phyloP scores from a whole-genome alignment of 2,113 vertebrate genomes.

The Gavia stellata region DNA sequence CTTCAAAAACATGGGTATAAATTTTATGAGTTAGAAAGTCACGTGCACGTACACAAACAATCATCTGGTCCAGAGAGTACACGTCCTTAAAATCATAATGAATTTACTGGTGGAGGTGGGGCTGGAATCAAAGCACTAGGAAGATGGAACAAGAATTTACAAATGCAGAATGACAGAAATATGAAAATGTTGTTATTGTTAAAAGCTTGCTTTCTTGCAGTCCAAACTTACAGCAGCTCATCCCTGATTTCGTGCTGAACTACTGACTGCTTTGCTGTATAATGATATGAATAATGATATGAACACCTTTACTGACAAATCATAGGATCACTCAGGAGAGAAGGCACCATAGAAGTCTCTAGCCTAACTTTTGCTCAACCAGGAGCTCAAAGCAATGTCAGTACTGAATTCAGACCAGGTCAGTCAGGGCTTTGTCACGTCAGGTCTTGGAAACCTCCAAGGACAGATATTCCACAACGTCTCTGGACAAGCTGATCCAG shows the following conservation, averaged over 20 bases:
- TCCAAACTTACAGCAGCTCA: neutral
- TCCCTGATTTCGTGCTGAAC: neutral
- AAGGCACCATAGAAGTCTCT: neutral
- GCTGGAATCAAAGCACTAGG: neutral
- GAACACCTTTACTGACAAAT: neutral
- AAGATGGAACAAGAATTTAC: neutral
- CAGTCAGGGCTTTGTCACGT: neutral
- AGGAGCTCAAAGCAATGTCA: neutral
- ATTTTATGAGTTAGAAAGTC: neutral
- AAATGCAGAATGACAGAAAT: neutral
- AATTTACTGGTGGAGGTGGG: neutral
- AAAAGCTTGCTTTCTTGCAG: neutral
- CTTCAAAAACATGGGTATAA: neutral
- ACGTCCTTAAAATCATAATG: neutral
- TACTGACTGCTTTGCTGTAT: neutral
- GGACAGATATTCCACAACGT: neutral
- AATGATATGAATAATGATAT: neutral
- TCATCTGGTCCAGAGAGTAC: neutral
- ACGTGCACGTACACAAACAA: neutral
- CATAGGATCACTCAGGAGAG: neutral
- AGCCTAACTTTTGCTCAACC: neutral
- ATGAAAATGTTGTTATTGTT: neutral
- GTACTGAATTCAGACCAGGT: neutral
- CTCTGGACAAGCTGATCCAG: neutral
- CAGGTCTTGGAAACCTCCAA: neutral